phyloP scores from a whole-genome alignment of 1,140 invertebrate genomes.

The Trichonephila inaurata region DNA sequence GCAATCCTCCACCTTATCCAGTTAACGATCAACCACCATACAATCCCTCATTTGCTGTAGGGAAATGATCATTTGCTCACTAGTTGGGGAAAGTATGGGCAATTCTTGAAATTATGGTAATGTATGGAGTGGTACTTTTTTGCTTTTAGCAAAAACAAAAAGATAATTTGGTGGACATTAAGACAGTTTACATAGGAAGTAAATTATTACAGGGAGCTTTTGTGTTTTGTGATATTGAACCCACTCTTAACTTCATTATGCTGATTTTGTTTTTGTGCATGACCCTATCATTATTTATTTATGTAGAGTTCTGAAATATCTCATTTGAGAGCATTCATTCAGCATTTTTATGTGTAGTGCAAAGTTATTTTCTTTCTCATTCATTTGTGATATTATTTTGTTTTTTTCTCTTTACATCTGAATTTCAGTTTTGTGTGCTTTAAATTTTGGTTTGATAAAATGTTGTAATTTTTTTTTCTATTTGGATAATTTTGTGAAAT shows the following conservation, averaged over 20 bases:
- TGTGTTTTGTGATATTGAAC: slow-evolving; percentile 60
- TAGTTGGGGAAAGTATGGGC: not conserved
- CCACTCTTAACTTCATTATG: slow-evolving; percentile 33
- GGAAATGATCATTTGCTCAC: slow-evolving; percentile 27
- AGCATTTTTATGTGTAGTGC: slow-evolving; percentile 4
- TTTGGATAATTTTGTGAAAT: not conserved
- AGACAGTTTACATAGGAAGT: slow-evolving; percentile 27
- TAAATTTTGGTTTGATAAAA: not conserved
- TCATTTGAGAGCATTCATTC: not conserved
- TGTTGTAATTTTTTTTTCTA: not conserved
- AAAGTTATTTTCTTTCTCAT: not conserved
- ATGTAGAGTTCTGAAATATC: not conserved
- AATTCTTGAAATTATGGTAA: not conserved
- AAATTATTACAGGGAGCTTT: slow-evolving; percentile 56
- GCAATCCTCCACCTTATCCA: slow-evolving; percentile 67
- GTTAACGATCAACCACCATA: slow-evolving; percentile 73
- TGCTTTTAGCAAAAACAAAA: not conserved
- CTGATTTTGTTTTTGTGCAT: not conserved
- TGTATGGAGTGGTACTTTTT: not conserved
- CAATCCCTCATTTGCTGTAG: slow-evolving; percentile 65
- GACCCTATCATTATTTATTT: not conserved
- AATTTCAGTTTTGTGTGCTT: not conserved
- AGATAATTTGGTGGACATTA: slow-evolving; percentile 17
- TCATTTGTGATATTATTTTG: not conserved
- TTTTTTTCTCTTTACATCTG: not conserved